phyloP scores from a whole-genome alignment of 2,113 vertebrate genomes.

The Caranx melampygus region DNA sequence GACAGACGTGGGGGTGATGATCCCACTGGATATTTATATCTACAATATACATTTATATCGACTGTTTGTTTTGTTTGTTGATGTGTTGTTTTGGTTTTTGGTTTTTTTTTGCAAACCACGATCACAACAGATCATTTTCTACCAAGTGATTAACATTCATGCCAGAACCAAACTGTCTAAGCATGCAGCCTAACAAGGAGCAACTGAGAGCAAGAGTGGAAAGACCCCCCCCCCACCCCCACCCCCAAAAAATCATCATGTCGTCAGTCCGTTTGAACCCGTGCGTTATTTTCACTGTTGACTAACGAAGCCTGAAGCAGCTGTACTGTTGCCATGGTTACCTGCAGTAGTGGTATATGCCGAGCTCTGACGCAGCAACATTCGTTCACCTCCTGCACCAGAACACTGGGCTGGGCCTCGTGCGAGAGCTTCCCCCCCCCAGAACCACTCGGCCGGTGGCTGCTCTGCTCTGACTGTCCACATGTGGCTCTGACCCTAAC shows the following conservation, averaged over 20 bases:
- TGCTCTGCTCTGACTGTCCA: no score
- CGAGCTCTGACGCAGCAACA: not conserved
- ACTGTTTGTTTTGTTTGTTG: slow-evolving; percentile 30
- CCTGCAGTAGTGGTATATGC: not conserved
- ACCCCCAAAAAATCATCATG: not conserved
- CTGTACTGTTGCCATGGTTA: slow-evolving; percentile 6
- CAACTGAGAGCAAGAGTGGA: slow-evolving; percentile 58
- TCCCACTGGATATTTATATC: slow-evolving; percentile 31
- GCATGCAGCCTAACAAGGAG: slow-evolving; percentile 77
- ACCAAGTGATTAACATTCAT: slow-evolving; percentile 74
- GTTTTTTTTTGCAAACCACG: slow-evolving; percentile 69
- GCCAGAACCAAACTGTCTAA: slow-evolving; percentile 73
- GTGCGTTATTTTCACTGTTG: not conserved
- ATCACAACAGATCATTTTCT: slow-evolving; percentile 76
- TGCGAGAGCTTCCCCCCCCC: no score
- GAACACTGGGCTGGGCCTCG: no score
- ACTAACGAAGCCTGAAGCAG: not conserved
- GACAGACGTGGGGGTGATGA: slow-evolving; percentile 10
- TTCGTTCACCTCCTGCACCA: no score
- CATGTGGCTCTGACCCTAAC: no score
- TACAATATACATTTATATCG: slow-evolving; percentile 14
- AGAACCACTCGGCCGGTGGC: no score
- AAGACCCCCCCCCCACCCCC: slow-evolving; percentile 8
- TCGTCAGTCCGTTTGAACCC: not conserved
- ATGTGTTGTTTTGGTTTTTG: not conserved